Percentiles rank a stretch among this genome's conserved stretches.
Conservation (phyloP, 2,888 invertebrate species). For the Artemia sinica region DNA sequence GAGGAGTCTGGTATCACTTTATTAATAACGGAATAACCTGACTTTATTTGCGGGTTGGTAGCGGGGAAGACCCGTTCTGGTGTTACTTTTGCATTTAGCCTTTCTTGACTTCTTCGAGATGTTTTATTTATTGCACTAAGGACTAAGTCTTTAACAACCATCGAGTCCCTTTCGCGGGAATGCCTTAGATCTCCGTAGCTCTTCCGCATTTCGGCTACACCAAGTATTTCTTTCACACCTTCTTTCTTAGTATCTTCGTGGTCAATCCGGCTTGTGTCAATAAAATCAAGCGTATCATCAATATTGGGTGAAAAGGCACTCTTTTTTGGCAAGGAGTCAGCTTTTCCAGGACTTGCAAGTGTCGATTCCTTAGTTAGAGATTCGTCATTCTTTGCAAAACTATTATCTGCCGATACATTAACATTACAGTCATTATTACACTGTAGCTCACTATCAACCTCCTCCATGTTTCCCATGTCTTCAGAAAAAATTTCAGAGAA, state of each 20-base stretch:
- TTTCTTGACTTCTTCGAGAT: constrained; percentile 9
- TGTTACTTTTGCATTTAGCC: background rate
- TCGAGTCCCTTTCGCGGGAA: background rate
- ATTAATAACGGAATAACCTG: background rate
- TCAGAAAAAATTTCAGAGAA: constrained; percentile 7
- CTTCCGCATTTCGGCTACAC: background rate
- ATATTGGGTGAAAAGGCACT: background rate
- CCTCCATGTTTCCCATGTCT: background rate
- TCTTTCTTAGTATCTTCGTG: background rate
- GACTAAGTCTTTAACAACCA: constrained; percentile 10
- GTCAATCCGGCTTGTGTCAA: background rate
- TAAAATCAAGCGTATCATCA: constrained; percentile 6
- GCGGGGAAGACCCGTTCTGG: background rate
- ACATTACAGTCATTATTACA: background rate
- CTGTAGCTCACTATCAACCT: background rate
- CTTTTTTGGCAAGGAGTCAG: background rate
- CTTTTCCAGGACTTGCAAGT: no score
- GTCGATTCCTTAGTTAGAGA: background rate
- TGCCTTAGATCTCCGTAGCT: constrained; percentile 2
- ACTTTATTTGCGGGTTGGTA: background rate
- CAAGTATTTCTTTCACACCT: background rate
- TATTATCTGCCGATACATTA: background rate
- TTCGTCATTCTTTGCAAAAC: background rate
- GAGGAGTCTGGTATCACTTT: background rate
- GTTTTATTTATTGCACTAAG: background rate